Conservation (phyloP, 2,113 vertebrate species). For the Leptocoma aspasia region DNA sequence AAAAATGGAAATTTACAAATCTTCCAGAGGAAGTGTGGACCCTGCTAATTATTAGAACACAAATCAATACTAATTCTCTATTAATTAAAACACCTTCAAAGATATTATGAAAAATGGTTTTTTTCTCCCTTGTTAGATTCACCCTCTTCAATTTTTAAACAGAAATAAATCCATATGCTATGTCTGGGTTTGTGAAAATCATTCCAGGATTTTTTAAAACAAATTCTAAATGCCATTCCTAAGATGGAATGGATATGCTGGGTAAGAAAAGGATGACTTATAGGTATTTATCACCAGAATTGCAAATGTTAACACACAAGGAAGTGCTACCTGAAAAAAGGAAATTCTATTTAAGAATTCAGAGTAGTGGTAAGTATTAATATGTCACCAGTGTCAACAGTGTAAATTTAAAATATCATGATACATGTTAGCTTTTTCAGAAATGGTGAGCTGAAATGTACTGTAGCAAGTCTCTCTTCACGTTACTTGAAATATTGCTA, state of each 20-base stretch:
- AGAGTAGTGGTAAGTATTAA: not conserved
- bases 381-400: not conserved
- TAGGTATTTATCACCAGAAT: not conserved
- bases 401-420: not conserved
- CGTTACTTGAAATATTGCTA: not conserved
- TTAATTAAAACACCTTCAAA: not conserved
- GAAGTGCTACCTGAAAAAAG: fast-evolving
- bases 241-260: not conserved
- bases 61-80: not conserved
- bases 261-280: not conserved
- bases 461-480: not conserved
- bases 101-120: not conserved
- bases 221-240: not conserved
- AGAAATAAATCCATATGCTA: not conserved
- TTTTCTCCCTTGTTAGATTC: not conserved
- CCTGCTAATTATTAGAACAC: not conserved
- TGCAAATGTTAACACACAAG: not conserved
- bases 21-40: not conserved
- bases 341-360: not conserved
- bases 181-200: not conserved
- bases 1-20: not conserved
- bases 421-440: not conserved
- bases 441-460: not conserved
- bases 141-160: not conserved
- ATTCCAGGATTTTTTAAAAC: not conserved